Conservation (phyloP, 2,888 invertebrate genomes). For the Tetragonisca angustula region DNA sequence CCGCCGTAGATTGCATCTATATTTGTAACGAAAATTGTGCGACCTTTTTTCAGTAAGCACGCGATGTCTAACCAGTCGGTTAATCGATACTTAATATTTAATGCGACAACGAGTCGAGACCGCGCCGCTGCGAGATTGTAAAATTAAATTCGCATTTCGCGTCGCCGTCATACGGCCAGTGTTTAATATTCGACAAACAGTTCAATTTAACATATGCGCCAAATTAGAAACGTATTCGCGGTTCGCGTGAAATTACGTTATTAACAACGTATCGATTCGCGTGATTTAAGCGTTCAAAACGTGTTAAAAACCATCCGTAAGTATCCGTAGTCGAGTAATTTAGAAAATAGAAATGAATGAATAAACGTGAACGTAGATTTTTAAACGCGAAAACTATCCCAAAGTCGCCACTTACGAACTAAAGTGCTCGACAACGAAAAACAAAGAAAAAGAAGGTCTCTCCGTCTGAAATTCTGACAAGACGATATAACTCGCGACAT, state of each 20-base stretch:
- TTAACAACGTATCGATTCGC: background rate
- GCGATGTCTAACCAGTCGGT: background rate
- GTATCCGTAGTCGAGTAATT: background rate
- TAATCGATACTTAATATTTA: slow-evolving; percentile 35
- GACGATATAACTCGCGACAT: background rate
- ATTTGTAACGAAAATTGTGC: slow-evolving; percentile 32
- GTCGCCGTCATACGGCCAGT: background rate
- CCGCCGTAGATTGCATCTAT: background rate
- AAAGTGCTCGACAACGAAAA: too few relatives aligned
- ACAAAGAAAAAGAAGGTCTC: too few relatives aligned
- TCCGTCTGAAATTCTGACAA: background rate
- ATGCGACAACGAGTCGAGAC: background rate
- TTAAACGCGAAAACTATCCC: too few relatives aligned
- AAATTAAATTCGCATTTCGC: slow-evolving; percentile 1
- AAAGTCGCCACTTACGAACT: too few relatives aligned
- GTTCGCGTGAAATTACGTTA: too few relatives aligned
- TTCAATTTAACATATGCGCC: background rate
- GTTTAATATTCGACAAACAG: slow-evolving; percentile 2
- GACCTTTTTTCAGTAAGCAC: slow-evolving; percentile 23
- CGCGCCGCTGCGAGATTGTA: background rate
- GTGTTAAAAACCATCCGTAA: too few relatives aligned
- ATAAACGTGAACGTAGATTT: too few relatives aligned
- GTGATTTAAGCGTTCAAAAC: background rate
- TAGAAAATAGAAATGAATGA: too few relatives aligned
- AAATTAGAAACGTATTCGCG: background rate